Evolutionary conservation across 2,888 invertebrate species (phyloP).

Genomic region (Epirrita christyi): DNA sequence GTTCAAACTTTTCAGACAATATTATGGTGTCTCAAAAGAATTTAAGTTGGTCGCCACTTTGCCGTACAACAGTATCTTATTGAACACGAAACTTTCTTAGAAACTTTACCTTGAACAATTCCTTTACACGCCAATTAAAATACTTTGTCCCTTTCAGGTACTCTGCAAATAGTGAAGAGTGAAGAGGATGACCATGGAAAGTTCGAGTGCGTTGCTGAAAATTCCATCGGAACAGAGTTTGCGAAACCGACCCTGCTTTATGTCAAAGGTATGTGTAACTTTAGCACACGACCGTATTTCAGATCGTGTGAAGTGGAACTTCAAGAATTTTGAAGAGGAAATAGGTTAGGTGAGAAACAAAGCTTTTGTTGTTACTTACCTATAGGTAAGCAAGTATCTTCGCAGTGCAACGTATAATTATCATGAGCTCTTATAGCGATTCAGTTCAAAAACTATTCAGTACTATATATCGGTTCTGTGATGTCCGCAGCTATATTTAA

Average conservation of each 20-base stretch:
- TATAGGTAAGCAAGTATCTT: too few relatives aligned
- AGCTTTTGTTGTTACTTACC: background rate
- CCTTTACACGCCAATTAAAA: conserved; percentile 18
- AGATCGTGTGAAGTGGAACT: conserved; percentile 11
- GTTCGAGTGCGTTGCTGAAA: conserved; percentile 98
- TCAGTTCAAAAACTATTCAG: too few relatives aligned
- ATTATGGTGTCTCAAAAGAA: background rate
- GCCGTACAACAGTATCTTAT: conserved; percentile 7
- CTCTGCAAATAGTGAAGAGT: conserved; percentile 95
- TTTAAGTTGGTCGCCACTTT: conserved; percentile 5
- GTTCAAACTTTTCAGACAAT: background rate
- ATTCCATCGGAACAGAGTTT: conserved; percentile 96
- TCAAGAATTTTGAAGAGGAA: conserved; percentile 7
- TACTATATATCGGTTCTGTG: too few relatives aligned
- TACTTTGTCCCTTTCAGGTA: conserved; percentile 84
- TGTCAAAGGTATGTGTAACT: conserved; percentile 91
- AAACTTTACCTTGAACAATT: conserved; percentile 11
- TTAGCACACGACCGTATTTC: background rate
- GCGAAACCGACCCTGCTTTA: conserved; percentile 95
- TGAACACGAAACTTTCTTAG: conserved; percentile 16
- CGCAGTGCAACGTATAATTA: too few relatives aligned
- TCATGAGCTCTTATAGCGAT: too few relatives aligned
- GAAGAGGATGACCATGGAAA: conserved; percentile 97
- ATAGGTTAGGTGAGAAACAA: conserved; percentile 6
- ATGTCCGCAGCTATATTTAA: too few relatives aligned